Conservation (phyloP, 2,888 invertebrate genomes). For the Rotaria socialis region DNA sequence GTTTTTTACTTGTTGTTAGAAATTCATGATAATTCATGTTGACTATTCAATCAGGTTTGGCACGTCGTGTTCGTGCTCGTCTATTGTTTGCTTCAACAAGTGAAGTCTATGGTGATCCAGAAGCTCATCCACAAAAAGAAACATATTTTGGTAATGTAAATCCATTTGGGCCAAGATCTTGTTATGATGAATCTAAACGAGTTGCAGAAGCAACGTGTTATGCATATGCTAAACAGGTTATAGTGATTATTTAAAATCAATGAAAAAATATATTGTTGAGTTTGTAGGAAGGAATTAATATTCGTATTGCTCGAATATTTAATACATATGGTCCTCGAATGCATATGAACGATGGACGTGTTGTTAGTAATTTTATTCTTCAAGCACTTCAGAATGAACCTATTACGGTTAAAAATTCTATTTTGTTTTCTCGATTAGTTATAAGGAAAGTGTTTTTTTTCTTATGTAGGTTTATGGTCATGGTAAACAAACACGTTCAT, state of each 20-base stretch:
- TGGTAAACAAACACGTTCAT: conserved; percentile 74
- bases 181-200: conserved; percentile 97
- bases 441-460: no score
- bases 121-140: conserved; percentile 96
- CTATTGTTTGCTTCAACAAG: conserved; percentile 94
- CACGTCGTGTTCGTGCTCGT: conserved; percentile 82
- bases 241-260: not conserved
- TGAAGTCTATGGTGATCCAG: conserved; percentile 94
- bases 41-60: conserved; percentile 63
- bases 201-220: conserved; percentile 91
- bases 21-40: no score
- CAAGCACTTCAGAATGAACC: conserved; percentile 89
- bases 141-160: conserved; percentile 99
- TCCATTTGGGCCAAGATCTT: conserved; percentile 80
- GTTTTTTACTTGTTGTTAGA: conserved; percentile 58
- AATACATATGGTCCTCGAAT: conserved; percentile 97
- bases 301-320: conserved; percentile 93
- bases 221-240: conserved; percentile 80
- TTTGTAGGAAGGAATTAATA: conserved; percentile 72
- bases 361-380: conserved; percentile 94
- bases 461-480: conserved; percentile 62
- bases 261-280: not conserved
- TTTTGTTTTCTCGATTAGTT: no score
- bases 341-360: conserved; percentile 96
- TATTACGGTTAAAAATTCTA: conserved; percentile 70